These are phyloP conservation scores for Sipunculus nudus DNA, from an alignment of 2,888 invertebrate genomes.

Conservation along the genomic window DNA sequence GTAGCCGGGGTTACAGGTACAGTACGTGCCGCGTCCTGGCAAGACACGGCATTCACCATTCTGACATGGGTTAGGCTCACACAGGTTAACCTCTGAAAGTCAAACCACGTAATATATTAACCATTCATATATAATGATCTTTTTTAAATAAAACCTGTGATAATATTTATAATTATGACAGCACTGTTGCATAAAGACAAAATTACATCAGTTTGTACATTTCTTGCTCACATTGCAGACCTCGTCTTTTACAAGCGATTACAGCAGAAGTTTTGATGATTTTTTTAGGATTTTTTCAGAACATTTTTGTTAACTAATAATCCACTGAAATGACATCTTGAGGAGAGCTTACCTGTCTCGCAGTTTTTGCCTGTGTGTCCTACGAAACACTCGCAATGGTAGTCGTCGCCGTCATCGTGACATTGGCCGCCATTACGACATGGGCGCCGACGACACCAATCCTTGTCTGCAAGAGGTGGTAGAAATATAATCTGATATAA, in stretches of 20 bases:
- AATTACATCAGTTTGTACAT: too few species aligned
- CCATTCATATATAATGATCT: too few species aligned
- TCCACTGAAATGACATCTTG: too few species aligned
- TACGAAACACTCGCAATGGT: background rate
- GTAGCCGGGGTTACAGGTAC: slow-evolving; percentile 6
- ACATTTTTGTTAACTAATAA: too few species aligned
- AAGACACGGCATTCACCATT: slow-evolving; percentile 9
- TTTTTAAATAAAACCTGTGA: background rate
- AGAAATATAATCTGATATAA: too few species aligned
- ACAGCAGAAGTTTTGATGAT: too few species aligned
- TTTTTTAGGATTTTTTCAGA: too few species aligned
- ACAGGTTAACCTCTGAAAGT: slow-evolving; percentile 11
- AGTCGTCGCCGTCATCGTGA: background rate
- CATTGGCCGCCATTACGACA: slow-evolving; percentile 1
- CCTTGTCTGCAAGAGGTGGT: background rate
- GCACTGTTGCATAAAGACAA: background rate
- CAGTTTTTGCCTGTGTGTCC: slow-evolving; percentile 24
- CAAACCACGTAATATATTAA: too few species aligned
- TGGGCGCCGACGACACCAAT: slow-evolving; percentile 8
- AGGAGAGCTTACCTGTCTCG: slow-evolving; percentile 23
- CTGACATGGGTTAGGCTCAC: slow-evolving; percentile 9
- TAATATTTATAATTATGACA: background rate
- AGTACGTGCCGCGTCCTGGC: slow-evolving; percentile 1
- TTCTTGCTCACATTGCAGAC: too few species aligned
- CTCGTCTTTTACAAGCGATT: too few species aligned